Conservation (phyloP, 2,888 invertebrate species). For the Lithophane socia region DNA sequence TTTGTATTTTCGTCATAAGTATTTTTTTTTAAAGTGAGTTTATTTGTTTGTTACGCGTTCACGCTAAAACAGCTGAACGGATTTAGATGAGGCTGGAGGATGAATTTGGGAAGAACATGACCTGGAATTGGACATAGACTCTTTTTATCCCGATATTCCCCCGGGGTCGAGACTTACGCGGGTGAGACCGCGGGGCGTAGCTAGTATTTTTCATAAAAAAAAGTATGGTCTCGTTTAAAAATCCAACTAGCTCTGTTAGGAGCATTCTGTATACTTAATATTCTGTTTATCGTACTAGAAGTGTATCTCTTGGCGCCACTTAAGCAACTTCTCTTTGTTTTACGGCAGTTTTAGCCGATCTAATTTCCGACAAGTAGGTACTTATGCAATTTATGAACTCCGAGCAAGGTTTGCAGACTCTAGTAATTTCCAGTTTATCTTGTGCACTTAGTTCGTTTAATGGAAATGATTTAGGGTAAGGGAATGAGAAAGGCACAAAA, state of each 20-base stretch:
- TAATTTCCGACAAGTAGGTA: constrained; percentile 52
- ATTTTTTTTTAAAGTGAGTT: too few species aligned
- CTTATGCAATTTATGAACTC: constrained; percentile 40
- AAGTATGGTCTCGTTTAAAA: not conserved
- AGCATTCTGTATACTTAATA: constrained; percentile 1
- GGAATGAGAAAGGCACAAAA: not conserved
- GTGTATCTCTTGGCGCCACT: constrained; percentile 28
- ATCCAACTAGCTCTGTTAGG: not conserved
- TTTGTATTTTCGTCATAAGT: too few species aligned
- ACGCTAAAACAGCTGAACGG: too few species aligned
- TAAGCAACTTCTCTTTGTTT: constrained; percentile 44
- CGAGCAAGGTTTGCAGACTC: constrained; percentile 8
- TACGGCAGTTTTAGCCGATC: constrained; percentile 48
- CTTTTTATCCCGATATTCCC: too few species aligned
- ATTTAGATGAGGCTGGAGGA: too few species aligned
- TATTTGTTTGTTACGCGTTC: too few species aligned
- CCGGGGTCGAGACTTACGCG: too few species aligned
- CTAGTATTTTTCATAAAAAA: too few species aligned
- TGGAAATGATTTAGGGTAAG: not conserved
- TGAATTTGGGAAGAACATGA: too few species aligned
- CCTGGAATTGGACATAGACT: too few species aligned
- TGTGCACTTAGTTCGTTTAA: constrained; percentile 22
- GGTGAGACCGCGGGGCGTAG: too few species aligned
- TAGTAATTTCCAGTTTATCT: constrained; percentile 28
- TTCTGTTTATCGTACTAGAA: constrained; percentile 15